phyloP scores from a whole-genome alignment of 1,140 invertebrate species.

The Gonioctena quinquepunctata region DNA sequence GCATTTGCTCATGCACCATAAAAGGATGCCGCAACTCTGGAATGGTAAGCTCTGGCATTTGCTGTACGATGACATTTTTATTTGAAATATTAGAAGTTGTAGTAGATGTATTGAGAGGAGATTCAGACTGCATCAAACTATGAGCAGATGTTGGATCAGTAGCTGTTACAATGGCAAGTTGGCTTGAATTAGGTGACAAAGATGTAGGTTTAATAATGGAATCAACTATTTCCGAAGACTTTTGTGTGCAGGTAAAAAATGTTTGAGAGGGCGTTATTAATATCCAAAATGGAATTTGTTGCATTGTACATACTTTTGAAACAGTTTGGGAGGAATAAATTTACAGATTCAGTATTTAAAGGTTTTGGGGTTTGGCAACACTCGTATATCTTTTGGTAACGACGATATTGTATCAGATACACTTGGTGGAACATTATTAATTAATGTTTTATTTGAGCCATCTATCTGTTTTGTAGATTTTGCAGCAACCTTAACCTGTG shows the following conservation, averaged over 20 bases:
- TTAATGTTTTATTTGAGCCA: neutral
- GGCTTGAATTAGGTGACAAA: neutral
- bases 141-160: neutral
- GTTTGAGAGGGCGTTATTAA: no score
- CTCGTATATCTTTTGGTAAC: constrained; percentile 7
- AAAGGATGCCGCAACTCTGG: constrained; percentile 7
- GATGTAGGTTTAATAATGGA: neutral
- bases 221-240: neutral
- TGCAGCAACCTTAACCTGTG: neutral
- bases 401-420: constrained; percentile 6
- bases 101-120: neutral
- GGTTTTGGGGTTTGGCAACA: neutral
- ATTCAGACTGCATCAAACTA: neutral
- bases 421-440: neutral
- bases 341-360: no score
- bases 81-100: neutral
- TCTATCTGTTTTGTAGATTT: neutral
- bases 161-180: neutral
- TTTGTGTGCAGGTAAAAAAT: no score
- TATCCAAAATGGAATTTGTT: no score
- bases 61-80: neutral
- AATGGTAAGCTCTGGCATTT: constrained; percentile 25
- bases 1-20: constrained; percentile 23
- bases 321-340: no score
- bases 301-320: no score